These are phyloP conservation scores for Lophius piscatorius DNA, from an alignment of 2,113 vertebrate species.

Conservation along the genomic window DNA sequence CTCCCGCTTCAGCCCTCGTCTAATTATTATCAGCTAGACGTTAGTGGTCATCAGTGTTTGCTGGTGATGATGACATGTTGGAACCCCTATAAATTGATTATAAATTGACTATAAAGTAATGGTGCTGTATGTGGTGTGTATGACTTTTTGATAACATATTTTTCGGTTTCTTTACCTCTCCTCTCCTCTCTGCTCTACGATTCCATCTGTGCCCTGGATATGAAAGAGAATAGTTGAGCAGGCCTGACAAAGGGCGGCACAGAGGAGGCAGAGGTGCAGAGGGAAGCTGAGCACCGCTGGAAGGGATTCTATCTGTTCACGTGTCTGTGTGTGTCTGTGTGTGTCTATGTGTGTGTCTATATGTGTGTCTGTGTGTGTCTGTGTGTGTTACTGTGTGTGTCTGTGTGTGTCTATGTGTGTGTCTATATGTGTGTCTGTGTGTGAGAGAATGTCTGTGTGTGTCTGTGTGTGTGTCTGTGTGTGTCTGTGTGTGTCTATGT, in stretches of 20 bases:
- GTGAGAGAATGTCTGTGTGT: too few species aligned
- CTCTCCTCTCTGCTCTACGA: conserved; percentile 2
- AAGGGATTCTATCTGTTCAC: conserved; percentile 67
- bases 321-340: conserved; percentile 3
- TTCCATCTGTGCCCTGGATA: conserved; percentile 73
- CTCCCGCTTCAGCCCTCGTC: conserved; percentile 28
- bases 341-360: conserved; percentile 37
- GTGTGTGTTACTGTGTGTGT: conserved; percentile 14
- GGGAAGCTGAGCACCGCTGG: conserved; percentile 66
- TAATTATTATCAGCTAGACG: conserved; percentile 52
- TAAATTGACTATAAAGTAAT: too few species aligned
- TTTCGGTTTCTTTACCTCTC: conserved; percentile 12
- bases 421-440: conserved; percentile 19
- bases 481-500: conserved; percentile 27
- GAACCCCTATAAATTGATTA: too few species aligned
- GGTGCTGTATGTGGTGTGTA: not conserved
- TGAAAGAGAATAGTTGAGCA: conserved; percentile 80
- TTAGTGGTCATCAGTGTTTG: conserved; percentile 30
- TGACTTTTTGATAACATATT: not conserved
- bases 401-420: not conserved
- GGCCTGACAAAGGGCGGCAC: conserved; percentile 73
- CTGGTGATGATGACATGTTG: conserved; percentile 17
- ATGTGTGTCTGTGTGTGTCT: conserved; percentile 21
- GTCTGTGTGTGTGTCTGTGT: conserved; percentile 45
- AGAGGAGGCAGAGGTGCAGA: conserved; percentile 71